Evolutionary conservation across 2,888 invertebrate species (phyloP), one percentile per base, ranked within the genome.

Genomic region (Lypha dubia): DNA sequence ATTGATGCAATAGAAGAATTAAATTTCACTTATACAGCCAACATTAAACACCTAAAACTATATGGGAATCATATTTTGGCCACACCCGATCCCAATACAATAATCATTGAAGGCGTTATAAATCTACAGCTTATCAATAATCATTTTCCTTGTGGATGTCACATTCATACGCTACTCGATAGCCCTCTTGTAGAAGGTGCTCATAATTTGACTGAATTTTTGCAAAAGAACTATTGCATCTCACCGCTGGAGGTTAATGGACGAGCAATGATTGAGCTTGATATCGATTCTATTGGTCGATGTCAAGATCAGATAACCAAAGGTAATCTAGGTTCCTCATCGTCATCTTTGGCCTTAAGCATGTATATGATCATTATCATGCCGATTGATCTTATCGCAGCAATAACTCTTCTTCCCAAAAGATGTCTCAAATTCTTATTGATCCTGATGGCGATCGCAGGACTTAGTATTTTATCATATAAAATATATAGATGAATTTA

Each of bases 121-220:
- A 94, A 94, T 87, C 92, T 97, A 83, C 94, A 95, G 89, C 95
- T 96, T 88, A 93, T 94, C 79, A 94, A 95, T 65, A 97, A 97
- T 92, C 97, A 97, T 90, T 95, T 97, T 90, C 97, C 97, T 2
- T 97, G 97, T 91, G 97, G 97, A 92, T 97, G 97, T 89, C 96
- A 96, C 88, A 94, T 96, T 65, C 96, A 96, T 89, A 95, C 96
- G 79, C 94, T 97, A 41, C 93, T 97, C 73, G 95, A 95, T 76
- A 96, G 96, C 85, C 95, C 96, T 46, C 93, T 97, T 86, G 95
- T 95, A 24, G 94, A 96, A 89, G 94, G 94, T 32, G 94, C 94
- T 84, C 92, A 93, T 87, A 93, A 93, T 58, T 93, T 93, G 67
- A 92, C 92, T 80, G 95, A 95, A 81, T 96, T 96, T 89, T 93